phyloP scores from a whole-genome alignment of 2,797 vertebrate species.

The Cheirogaleus major region DNA sequence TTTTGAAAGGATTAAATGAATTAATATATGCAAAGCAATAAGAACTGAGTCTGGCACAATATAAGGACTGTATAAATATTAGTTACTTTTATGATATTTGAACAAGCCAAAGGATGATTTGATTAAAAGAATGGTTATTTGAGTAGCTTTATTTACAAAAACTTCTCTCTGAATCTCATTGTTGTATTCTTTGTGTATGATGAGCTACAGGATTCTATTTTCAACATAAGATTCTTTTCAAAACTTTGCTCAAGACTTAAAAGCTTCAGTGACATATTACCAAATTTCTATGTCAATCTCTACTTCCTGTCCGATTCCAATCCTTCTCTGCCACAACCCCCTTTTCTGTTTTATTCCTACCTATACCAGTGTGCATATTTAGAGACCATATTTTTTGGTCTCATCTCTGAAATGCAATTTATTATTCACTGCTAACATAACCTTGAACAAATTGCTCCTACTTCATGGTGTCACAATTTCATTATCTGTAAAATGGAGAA shows the following conservation, averaged over 20 bases:
- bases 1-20: not conserved
- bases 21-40: not conserved
- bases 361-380: not conserved
- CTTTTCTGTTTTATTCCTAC: not conserved
- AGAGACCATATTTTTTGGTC: not conserved
- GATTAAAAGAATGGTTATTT: not conserved
- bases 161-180: not conserved
- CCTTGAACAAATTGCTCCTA: conserved; percentile 16
- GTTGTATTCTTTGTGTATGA: not conserved
- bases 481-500: conserved; percentile 23
- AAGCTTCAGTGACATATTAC: not conserved
- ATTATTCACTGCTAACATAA: not conserved
- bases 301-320: not conserved
- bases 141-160: not conserved
- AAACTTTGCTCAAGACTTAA: not conserved
- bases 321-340: not conserved
- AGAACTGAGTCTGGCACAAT: not conserved
- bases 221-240: not conserved
- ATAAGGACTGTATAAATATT: not conserved
- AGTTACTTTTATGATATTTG: not conserved
- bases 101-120: not conserved
- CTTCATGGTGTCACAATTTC: not conserved
- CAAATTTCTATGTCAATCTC: not conserved
- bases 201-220: not conserved
- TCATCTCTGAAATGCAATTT: not conserved